These are phyloP conservation scores for Saguinus midas DNA, from an alignment of 2,113 vertebrate species.

Conservation along the genomic window DNA sequence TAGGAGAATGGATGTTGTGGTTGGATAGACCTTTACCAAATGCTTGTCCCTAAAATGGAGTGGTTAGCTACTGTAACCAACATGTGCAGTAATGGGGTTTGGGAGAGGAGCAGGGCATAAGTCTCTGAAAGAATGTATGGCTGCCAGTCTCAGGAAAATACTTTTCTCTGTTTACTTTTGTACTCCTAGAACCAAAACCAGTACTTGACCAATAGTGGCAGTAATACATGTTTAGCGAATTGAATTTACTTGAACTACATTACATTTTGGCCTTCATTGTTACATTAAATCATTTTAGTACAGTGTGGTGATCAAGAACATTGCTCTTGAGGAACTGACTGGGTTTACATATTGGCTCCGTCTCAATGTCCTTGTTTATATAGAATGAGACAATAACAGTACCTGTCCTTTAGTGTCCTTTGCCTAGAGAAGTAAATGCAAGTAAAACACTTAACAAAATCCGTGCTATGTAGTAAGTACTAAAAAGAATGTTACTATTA, in stretches of 20 bases:
- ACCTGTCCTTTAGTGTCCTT: not conserved
- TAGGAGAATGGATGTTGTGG: not conserved
- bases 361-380: not conserved
- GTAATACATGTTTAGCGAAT: not conserved
- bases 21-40: not conserved
- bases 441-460: not conserved
- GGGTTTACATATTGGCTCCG: not conserved
- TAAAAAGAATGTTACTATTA: not conserved
- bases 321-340: not conserved
- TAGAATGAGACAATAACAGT: not conserved
- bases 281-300: not conserved
- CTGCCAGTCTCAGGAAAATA: not conserved
- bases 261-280: not conserved
- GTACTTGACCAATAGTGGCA: not conserved
- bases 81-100: no score
- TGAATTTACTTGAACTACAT: slow-evolving; percentile 25
- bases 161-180: not conserved
- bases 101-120: not conserved
- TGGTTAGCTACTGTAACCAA: not conserved
- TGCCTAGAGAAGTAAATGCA: not conserved
- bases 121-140: not conserved
- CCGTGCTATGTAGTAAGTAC: not conserved
- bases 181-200: not conserved
- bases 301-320: not conserved
- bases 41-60: not conserved